phyloP scores from a whole-genome alignment of 1,140 invertebrate genomes.

The Protaetia brevitarsis region DNA sequence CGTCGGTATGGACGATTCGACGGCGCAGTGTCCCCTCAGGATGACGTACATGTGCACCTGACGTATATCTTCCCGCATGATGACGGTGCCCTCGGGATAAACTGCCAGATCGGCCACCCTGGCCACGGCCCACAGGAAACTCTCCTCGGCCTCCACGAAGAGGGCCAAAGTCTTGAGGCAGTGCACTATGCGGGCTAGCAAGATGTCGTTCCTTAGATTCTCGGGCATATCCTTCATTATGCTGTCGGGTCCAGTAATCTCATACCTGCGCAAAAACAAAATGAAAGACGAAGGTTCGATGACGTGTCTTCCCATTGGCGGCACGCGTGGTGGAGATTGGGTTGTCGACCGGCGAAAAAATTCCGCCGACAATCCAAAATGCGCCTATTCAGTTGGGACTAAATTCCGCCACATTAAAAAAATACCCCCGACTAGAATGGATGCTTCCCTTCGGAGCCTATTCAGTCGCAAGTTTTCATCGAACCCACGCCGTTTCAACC shows the following conservation, averaged over 20 bases:
- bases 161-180: slow-evolving; percentile 21
- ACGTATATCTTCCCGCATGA: background rate
- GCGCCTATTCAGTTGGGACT: no score
- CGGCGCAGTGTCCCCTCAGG: slow-evolving; percentile 16
- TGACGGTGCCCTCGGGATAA: slow-evolving; percentile 8
- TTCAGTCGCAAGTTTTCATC: no score
- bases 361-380: no score
- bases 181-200: slow-evolving; percentile 9
- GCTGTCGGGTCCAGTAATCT: background rate
- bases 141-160: slow-evolving; percentile 13
- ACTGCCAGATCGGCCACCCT: background rate
- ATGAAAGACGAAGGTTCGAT: no score
- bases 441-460: no score
- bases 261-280: background rate
- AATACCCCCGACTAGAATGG: no score
- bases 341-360: no score
- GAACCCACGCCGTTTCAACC: no score
- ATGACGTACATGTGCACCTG: slow-evolving; percentile 12
- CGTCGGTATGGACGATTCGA: slow-evolving; percentile 19
- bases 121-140: background rate
- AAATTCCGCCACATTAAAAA: no score
- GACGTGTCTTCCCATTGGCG: no score
- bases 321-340: no score
- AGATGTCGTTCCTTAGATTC: background rate
- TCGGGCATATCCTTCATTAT: background rate